These are phyloP conservation scores for Euglossa dilemma DNA, from an alignment of 1,140 invertebrate genomes.

Conservation along the genomic window DNA sequence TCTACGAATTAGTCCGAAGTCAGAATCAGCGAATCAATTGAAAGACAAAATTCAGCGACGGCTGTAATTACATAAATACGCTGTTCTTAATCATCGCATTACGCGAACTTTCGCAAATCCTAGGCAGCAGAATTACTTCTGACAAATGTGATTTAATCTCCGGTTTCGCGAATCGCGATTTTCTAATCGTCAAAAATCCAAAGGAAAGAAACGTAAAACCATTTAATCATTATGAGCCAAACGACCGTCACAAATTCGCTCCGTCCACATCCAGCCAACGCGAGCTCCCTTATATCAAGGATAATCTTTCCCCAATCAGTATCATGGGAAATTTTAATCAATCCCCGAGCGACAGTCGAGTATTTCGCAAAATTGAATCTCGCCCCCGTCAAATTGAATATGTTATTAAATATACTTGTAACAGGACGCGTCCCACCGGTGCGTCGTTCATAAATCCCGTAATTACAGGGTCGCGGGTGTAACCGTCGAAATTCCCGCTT, in stretches of 20 bases:
- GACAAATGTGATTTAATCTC: background rate
- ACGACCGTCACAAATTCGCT: too few relatives aligned
- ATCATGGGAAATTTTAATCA: background rate
- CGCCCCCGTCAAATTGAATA: background rate
- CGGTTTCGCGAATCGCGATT: too few relatives aligned
- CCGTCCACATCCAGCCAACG: too few relatives aligned
- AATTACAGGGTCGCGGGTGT: slow-evolving; percentile 22
- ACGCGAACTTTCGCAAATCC: background rate
- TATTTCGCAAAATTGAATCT: slow-evolving; percentile 31
- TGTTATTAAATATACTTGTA: slow-evolving; percentile 58
- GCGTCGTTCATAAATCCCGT: slow-evolving; percentile 44
- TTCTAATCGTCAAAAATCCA: background rate
- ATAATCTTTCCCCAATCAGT: background rate
- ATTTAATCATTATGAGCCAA: too few relatives aligned
- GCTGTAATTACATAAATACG: background rate
- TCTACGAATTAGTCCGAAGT: too few relatives aligned
- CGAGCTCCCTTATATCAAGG: background rate
- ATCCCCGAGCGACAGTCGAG: background rate
- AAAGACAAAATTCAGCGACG: background rate
- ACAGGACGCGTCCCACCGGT: background rate
- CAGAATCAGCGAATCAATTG: background rate
- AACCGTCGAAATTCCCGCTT: slow-evolving; percentile 30
- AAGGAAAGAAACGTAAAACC: background rate
- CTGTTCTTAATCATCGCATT: background rate
- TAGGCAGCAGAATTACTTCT: background rate